Conservation (phyloP, 2,113 vertebrate genomes). For the Arothron firmamentum region DNA sequence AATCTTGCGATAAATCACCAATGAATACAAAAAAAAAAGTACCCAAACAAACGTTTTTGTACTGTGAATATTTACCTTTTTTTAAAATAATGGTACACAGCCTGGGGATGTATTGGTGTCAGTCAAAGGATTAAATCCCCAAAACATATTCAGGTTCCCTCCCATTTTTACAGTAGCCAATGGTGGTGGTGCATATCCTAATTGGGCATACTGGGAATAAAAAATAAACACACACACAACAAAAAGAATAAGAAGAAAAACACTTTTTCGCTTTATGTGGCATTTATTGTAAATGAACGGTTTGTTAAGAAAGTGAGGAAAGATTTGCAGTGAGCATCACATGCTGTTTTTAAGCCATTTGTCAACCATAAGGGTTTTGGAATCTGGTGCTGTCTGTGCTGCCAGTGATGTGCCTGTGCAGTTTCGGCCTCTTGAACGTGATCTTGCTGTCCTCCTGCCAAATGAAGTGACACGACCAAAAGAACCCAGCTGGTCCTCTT, state of each 20-base stretch:
- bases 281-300: conserved; percentile 24
- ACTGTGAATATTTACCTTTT: conserved; percentile 10
- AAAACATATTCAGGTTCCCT: conserved; percentile 35
- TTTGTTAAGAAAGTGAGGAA: no score
- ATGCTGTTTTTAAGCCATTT: no score
- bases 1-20: no score
- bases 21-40: no score
- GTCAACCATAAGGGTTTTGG: no score
- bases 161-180: conserved; percentile 43
- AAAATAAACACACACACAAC: conserved; percentile 10
- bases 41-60: conserved; percentile 1
- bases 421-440: no score
- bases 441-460: no score
- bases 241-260: conserved; percentile 20
- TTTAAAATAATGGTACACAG: conserved; percentile 31
- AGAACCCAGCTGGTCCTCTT: no score
- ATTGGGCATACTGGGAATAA: conserved; percentile 53
- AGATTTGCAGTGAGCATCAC: no score
- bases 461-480: no score
- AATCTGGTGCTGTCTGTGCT: no score
- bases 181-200: conserved; percentile 42
- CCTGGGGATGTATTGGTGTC: conserved; percentile 35
- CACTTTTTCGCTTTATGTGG: conserved; percentile 41
- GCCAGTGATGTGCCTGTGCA: no score
- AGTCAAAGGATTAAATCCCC: conserved; percentile 45